Conservation (phyloP, 1,140 invertebrate species). For the Drosophila micromelanica region DNA sequence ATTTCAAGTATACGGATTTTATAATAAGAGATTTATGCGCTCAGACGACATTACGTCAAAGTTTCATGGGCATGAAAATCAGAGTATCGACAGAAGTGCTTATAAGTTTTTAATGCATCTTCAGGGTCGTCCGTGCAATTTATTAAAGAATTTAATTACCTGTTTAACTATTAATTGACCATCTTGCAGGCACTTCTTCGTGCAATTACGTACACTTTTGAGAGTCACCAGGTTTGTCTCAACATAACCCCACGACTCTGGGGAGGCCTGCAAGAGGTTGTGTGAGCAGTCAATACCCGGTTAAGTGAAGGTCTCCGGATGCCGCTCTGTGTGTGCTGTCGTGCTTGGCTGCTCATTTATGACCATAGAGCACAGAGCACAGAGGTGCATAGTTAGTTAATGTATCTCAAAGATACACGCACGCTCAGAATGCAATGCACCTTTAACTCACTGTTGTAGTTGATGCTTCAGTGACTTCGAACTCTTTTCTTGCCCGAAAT, state of each 20-base stretch:
- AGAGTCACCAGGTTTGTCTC: constrained; percentile 24
- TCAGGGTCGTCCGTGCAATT: too few species aligned
- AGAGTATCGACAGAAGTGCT: too few species aligned
- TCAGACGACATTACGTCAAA: too few species aligned
- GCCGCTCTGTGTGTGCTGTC: constrained; percentile 32
- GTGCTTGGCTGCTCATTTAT: constrained; percentile 77
- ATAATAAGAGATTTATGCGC: too few species aligned
- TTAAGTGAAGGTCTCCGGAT: constrained; percentile 29
- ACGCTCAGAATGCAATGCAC: constrained; percentile 24
- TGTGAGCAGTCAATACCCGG: constrained; percentile 11
- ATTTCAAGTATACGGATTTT: too few species aligned
- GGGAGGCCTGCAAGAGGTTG: not conserved
- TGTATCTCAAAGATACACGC: constrained; percentile 63
- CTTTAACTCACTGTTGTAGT: constrained; percentile 32
- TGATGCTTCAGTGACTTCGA: constrained; percentile 39
- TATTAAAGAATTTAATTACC: too few species aligned
- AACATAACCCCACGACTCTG: constrained; percentile 7
- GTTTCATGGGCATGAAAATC: too few species aligned
- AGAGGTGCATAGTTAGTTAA: constrained; percentile 23
- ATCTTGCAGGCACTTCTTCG: constrained; percentile 31
- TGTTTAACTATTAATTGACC: too few species aligned
- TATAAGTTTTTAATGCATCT: too few species aligned
- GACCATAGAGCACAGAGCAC: constrained; percentile 63
- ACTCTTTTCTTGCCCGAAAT: constrained; percentile 9
- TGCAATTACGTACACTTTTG: constrained; percentile 67